Conservation (phyloP, 2,113 vertebrate genomes). For the Sakesphorus luctuosus region DNA sequence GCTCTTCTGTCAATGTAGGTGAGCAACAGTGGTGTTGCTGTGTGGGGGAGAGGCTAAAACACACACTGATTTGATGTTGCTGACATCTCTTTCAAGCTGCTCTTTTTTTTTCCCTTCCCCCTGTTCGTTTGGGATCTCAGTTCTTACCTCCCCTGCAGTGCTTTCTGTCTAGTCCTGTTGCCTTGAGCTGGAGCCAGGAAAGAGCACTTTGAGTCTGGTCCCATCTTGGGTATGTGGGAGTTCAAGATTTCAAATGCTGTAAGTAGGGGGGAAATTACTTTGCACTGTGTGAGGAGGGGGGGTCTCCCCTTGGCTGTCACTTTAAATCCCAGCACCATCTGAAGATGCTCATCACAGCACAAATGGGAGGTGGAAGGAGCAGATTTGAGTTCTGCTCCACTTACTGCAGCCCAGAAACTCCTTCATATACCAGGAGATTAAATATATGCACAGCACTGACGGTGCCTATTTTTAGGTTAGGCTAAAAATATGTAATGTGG, state of each 20-base stretch:
- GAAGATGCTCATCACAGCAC: conserved; percentile 16
- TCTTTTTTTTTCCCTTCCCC: background rate
- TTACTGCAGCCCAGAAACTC: conserved; percentile 6
- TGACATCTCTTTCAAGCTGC: conserved; percentile 42
- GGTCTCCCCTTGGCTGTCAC: background rate
- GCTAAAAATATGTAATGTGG: background rate
- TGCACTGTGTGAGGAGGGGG: background rate
- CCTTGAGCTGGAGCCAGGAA: conserved; percentile 46
- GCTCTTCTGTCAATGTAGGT: conserved; percentile 34
- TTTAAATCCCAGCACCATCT: background rate
- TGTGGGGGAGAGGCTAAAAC: conserved; percentile 28
- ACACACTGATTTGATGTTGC: background rate
- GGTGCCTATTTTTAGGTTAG: conserved; percentile 24
- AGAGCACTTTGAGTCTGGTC: conserved; percentile 14
- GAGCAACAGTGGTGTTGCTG: conserved; percentile 15
- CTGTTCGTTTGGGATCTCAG: background rate
- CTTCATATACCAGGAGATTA: background rate
- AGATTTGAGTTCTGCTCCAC: conserved; percentile 42
- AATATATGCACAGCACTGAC: background rate
- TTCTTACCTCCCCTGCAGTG: background rate
- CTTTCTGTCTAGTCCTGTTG: conserved; percentile 14
- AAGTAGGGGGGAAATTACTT: background rate
- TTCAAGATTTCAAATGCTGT: background rate
- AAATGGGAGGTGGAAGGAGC: background rate
- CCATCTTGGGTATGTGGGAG: background rate